Conservation (phyloP, 2,113 vertebrate genomes). For the Empidonax alnorum region DNA sequence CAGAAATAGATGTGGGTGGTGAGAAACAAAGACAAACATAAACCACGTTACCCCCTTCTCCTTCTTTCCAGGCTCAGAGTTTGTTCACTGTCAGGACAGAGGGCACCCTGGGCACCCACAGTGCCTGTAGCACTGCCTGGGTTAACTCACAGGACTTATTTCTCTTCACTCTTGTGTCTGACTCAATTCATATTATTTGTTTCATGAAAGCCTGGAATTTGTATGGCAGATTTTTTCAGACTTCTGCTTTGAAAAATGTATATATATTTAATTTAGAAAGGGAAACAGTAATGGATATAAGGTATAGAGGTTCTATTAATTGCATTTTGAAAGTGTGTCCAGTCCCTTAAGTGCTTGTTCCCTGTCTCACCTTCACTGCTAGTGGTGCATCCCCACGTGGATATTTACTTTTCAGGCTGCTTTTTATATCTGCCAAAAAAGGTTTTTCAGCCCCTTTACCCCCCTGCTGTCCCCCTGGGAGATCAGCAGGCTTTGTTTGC, state of each 20-base stretch:
- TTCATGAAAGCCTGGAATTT: background rate
- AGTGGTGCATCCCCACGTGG: rapidly evolving
- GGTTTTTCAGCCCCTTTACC: background rate
- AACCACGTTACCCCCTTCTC: rapidly evolving
- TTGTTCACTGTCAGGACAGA: rapidly evolving
- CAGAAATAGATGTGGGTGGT: background rate
- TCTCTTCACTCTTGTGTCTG: background rate
- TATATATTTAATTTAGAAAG: too few species aligned
- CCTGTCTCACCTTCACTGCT: background rate
- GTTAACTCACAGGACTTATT: background rate
- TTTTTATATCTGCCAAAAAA: background rate
- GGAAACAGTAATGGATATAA: background rate
- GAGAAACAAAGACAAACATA: background rate
- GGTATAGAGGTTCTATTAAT: background rate
- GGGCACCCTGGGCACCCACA: too few species aligned
- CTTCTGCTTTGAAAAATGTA: background rate
- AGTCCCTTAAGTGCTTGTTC: background rate
- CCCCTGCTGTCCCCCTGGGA: too few species aligned
- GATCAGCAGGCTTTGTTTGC: background rate
- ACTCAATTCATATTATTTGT: background rate
- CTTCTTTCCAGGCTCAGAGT: background rate
- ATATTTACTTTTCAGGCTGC: background rate
- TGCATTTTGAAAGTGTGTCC: background rate
- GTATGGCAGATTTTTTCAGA: background rate
- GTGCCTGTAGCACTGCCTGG: too few species aligned